Conservation (phyloP, 1,140 invertebrate species). For the Apis florea region DNA sequence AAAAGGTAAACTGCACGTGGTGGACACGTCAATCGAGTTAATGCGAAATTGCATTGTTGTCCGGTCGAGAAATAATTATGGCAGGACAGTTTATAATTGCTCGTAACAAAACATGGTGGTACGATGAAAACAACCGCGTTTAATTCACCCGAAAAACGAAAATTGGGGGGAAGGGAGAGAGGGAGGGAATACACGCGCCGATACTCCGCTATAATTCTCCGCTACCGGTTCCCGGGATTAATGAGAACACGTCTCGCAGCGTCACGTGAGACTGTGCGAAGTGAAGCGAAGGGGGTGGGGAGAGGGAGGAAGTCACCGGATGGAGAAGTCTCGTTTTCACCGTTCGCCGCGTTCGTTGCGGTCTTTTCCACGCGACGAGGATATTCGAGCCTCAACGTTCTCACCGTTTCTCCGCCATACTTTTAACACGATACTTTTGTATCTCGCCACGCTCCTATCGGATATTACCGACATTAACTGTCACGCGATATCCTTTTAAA, state of each 20-base stretch:
- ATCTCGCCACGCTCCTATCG: constrained; percentile 11
- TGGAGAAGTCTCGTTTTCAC: constrained; percentile 15
- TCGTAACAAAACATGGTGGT: constrained; percentile 10
- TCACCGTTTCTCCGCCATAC: constrained; percentile 44
- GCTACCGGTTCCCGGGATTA: background rate
- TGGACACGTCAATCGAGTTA: constrained; percentile 56
- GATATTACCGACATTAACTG: constrained; percentile 45
- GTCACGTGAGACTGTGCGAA: background rate
- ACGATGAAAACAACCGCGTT: constrained; percentile 7
- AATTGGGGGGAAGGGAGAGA: background rate
- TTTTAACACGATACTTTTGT: constrained; percentile 66
- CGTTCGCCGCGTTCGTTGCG: constrained; percentile 7
- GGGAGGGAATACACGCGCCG: background rate
- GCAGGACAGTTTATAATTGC: constrained; percentile 46
- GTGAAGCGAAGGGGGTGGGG: no score
- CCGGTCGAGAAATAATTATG: constrained; percentile 44
- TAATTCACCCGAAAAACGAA: background rate
- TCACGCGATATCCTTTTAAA: constrained; percentile 68
- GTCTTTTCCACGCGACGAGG: constrained; percentile 40
- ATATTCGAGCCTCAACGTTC: constrained; percentile 62
- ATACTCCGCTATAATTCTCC: background rate
- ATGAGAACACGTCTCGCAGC: background rate
- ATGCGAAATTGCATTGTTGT: constrained; percentile 50
- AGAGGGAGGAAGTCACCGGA: constrained; percentile 34
- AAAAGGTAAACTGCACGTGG: constrained; percentile 50